Evolutionary conservation across 2,888 invertebrate genomes (phyloP).

Genomic region (Ctenicera cuprea): DNA sequence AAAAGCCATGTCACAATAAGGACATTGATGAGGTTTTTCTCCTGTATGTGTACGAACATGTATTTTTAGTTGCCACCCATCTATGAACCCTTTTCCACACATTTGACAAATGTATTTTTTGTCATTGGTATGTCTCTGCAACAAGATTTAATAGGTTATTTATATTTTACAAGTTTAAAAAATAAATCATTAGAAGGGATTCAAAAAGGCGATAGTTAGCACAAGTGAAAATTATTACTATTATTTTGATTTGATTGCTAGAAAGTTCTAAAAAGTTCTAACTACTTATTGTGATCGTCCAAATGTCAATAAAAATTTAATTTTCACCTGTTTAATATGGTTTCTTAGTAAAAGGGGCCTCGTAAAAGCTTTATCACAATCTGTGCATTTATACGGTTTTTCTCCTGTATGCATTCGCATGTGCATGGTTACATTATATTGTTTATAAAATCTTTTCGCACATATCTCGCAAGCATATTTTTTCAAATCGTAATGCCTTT

Average conservation of each 20-base stretch:
- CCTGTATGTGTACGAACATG: constrained; percentile 35
- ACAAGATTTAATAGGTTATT: too few relatives aligned
- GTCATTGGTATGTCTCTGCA: constrained; percentile 39
- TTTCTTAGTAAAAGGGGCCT: constrained; percentile 41
- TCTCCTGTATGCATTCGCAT: constrained; percentile 64
- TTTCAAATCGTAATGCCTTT: constrained; percentile 44
- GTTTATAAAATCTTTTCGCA: constrained; percentile 49
- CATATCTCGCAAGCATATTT: constrained; percentile 50
- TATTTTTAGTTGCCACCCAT: constrained; percentile 35
- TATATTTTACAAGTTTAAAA: too few relatives aligned
- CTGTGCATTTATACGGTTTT: constrained; percentile 61
- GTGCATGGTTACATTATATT: constrained; percentile 51
- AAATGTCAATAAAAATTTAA: too few relatives aligned
- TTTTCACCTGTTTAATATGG: constrained; percentile 42
- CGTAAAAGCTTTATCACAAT: constrained; percentile 49
- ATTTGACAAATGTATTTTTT: constrained; percentile 36
- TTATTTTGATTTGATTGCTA: too few relatives aligned
- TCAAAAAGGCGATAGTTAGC: too few relatives aligned
- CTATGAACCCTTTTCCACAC: constrained; percentile 40
- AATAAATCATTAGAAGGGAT: too few relatives aligned
- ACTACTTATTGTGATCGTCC: too few relatives aligned
- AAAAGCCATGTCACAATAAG: constrained; percentile 28
- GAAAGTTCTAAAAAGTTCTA: too few relatives aligned
- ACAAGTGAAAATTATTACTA: too few relatives aligned
- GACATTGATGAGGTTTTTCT: constrained; percentile 29